A percentile compares a stretch with the other conserved stretches of the same genome.
Evolutionary conservation across 2,797 vertebrate species (phyloP).

Genomic region (Columba guinea): DNA sequence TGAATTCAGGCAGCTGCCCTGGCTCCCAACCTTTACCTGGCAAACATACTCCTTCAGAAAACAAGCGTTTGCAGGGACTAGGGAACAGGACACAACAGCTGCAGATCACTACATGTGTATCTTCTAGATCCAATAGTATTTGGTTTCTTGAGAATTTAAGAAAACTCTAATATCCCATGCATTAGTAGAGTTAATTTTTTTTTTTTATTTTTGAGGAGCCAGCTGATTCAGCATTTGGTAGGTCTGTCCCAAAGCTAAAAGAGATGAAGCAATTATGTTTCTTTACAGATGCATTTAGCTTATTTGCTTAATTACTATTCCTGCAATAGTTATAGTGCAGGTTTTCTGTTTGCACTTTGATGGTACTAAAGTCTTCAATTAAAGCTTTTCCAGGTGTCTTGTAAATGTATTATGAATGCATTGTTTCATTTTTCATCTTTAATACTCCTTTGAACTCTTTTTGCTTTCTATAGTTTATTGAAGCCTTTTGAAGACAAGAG

Average conservation of each 20-base stretch:
- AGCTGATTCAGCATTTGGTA: background rate
- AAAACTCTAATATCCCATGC: background rate
- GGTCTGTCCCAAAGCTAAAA: background rate
- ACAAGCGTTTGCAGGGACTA: background rate
- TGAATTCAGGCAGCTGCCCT: conserved; percentile 12
- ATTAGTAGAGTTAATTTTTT: background rate
- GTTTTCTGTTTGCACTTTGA: background rate
- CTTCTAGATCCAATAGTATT: background rate
- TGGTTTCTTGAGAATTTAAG: background rate
- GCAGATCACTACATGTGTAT: background rate
- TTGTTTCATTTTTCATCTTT: background rate
- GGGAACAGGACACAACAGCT: background rate
- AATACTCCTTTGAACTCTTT: background rate
- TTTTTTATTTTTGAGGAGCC: background rate
- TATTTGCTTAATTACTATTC: background rate
- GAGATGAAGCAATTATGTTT: background rate
- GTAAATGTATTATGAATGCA: background rate
- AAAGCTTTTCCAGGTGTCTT: background rate
- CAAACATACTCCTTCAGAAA: background rate
- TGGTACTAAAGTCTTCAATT: background rate
- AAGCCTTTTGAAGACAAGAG: background rate
- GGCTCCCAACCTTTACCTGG: conserved; percentile 8
- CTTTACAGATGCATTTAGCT: background rate
- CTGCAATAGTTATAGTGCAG: background rate
- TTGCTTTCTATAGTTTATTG: background rate